Percentiles rank a stretch among this genome's conserved stretches.
Conservation (phyloP, 2,113 vertebrate genomes). For the Climacteris rufus region DNA sequence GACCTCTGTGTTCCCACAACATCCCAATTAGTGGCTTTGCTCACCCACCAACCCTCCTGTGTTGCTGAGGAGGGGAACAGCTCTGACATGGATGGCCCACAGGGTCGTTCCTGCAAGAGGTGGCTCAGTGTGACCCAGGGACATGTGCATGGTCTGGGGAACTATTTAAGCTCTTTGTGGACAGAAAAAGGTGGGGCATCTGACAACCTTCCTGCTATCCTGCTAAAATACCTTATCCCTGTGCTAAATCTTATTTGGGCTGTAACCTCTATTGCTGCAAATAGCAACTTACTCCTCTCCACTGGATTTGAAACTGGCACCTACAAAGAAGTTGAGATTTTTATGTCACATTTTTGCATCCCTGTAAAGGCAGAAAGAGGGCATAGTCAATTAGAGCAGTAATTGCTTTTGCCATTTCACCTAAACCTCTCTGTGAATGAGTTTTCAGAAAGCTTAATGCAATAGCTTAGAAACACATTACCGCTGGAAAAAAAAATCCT, state of each 20-base stretch:
- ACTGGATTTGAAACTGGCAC: background rate
- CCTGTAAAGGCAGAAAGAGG: background rate
- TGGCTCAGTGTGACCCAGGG: background rate
- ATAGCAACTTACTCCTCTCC: background rate
- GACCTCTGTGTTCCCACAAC: background rate
- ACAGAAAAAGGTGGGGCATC: background rate
- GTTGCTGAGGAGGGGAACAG: background rate
- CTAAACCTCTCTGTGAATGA: background rate
- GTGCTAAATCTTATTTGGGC: background rate
- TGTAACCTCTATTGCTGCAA: background rate
- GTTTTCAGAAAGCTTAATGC: background rate
- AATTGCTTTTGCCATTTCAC: background rate
- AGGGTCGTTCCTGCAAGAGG: fast-evolving
- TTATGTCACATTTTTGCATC: fast-evolving
- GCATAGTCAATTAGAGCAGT: background rate
- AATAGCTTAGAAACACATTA: background rate
- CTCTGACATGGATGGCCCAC: fast-evolving
- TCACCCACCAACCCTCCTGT: background rate
- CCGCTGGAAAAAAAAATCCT: background rate
- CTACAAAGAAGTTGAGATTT: background rate
- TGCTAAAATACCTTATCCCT: background rate
- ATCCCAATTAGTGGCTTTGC: background rate
- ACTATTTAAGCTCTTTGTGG: background rate
- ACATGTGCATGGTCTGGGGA: background rate
- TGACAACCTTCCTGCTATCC: background rate